Evolutionary conservation across 2,113 vertebrate species (phyloP).

Genomic region (Lutjanus erythropterus): DNA sequence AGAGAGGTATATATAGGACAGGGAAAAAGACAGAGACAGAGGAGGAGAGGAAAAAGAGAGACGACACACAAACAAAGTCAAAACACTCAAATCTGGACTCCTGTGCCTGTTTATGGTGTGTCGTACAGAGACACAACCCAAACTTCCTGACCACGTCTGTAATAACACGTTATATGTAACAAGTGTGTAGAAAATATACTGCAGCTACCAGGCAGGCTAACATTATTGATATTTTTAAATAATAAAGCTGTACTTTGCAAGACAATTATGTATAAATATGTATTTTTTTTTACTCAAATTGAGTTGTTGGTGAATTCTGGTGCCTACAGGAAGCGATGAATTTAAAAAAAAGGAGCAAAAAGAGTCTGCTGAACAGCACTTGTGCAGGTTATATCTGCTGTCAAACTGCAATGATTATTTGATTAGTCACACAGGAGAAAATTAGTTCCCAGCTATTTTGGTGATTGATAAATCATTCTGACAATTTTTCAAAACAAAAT

Average conservation of each 20-base stretch:
- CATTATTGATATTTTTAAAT: background rate
- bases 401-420: too few species aligned
- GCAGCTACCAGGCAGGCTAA: background rate
- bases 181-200: background rate
- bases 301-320: background rate
- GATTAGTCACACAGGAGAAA: too few species aligned
- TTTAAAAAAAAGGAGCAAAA: background rate
- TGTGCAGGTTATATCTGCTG: too few species aligned
- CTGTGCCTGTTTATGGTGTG: background rate
- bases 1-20: slow-evolving; percentile 2
- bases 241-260: background rate
- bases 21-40: background rate
- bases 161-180: background rate
- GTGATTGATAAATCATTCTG: too few species aligned
- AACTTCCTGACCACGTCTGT: background rate
- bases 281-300: background rate
- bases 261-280: background rate
- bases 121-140: background rate
- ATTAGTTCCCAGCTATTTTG: too few species aligned
- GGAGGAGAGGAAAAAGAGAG: background rate
- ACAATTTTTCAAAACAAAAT: too few species aligned
- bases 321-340: background rate
- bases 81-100: background rate
- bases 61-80: background rate
- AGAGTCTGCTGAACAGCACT: too few species aligned